A percentile compares a stretch with the other conserved stretches of the same genome.
Conservation (phyloP, 1,140 invertebrate species). For the Drosophila varians region DNA sequence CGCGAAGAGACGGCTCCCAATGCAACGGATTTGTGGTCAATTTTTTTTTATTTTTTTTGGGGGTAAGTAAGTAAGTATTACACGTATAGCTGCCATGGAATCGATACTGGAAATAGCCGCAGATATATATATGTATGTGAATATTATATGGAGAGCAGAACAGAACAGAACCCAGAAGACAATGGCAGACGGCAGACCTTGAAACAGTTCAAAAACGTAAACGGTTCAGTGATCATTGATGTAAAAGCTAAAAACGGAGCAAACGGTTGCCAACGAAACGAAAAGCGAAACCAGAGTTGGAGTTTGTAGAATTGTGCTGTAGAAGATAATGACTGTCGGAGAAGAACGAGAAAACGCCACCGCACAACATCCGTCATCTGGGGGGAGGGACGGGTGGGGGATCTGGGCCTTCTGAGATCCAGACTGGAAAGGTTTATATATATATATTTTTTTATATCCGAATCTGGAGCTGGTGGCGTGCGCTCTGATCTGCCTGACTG, state of each 20-base stretch:
- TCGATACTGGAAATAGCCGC: slow-evolving; percentile 17
- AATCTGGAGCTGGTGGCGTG: slow-evolving; percentile 68
- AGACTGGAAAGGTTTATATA: slow-evolving; percentile 7
- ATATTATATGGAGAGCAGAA: not conserved
- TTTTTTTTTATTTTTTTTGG: too few relatives aligned
- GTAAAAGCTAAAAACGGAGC: slow-evolving; percentile 63
- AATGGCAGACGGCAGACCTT: slow-evolving; percentile 73
- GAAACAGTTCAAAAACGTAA: slow-evolving; percentile 84
- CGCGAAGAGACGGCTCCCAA: slow-evolving; percentile 11
- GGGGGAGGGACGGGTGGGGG: too few relatives aligned
- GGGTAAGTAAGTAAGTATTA: slow-evolving; percentile 29
- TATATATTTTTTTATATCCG: slow-evolving; percentile 9
- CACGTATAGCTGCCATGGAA: slow-evolving; percentile 20
- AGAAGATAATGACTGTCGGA: slow-evolving; percentile 45
- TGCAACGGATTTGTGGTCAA: slow-evolving; percentile 23
- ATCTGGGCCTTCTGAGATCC: not conserved
- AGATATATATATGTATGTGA: slow-evolving; percentile 14
- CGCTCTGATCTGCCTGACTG: slow-evolving; percentile 79
- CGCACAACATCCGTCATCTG: slow-evolving; percentile 76
- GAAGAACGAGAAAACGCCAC: slow-evolving; percentile 21
- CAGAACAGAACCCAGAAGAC: slow-evolving; percentile 32
- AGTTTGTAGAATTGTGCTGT: not conserved
- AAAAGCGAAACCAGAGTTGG: slow-evolving; percentile 24
- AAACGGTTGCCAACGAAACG: slow-evolving; percentile 37
- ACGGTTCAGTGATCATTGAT: slow-evolving; percentile 83